Evolutionary conservation across 2,888 invertebrate genomes (phyloP).

Genomic region (Eilema caniola): DNA sequence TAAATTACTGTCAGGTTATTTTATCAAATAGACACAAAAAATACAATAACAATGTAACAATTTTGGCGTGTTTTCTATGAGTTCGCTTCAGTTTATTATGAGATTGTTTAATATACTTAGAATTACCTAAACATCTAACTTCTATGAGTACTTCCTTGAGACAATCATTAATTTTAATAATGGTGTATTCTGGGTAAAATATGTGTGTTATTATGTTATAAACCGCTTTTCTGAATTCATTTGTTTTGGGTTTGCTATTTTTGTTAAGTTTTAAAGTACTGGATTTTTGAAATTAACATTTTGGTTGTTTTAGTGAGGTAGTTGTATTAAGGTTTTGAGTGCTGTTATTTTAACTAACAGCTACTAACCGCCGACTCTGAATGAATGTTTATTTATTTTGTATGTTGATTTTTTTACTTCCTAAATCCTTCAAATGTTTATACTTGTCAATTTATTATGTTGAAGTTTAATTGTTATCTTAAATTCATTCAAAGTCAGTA

Average conservation of each 20-base stretch:
- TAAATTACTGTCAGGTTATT: neutral
- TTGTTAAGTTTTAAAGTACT: slow-evolving; percentile 39
- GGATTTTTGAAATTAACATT: slow-evolving; percentile 50
- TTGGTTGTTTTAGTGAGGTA: slow-evolving; percentile 46
- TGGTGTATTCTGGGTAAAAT: slow-evolving; percentile 55
- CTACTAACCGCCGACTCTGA: slow-evolving; percentile 85
- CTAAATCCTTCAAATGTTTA: neutral
- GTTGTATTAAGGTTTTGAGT: slow-evolving; percentile 67
- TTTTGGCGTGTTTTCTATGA: slow-evolving; percentile 45
- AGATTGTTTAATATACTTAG: slow-evolving; percentile 49
- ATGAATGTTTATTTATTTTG: slow-evolving; percentile 59
- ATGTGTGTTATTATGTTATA: slow-evolving; percentile 43
- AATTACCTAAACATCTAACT: slow-evolving; percentile 54
- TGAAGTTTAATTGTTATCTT: neutral
- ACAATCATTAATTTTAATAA: slow-evolving; percentile 52
- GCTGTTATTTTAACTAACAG: slow-evolving; percentile 85
- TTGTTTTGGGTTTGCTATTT: slow-evolving; percentile 48
- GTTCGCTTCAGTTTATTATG: slow-evolving; percentile 41
- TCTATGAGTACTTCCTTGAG: slow-evolving; percentile 42
- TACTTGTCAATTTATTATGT: neutral
- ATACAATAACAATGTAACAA: slow-evolving; percentile 44
- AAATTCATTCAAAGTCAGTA: slow-evolving; percentile 78
- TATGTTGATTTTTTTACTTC: neutral
- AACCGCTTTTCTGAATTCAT: slow-evolving; percentile 39
- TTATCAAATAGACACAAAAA: slow-evolving; percentile 38